These are phyloP conservation scores for Drosophila orosa DNA, from an alignment of 1,140 invertebrate species.

Conservation along the genomic window DNA sequence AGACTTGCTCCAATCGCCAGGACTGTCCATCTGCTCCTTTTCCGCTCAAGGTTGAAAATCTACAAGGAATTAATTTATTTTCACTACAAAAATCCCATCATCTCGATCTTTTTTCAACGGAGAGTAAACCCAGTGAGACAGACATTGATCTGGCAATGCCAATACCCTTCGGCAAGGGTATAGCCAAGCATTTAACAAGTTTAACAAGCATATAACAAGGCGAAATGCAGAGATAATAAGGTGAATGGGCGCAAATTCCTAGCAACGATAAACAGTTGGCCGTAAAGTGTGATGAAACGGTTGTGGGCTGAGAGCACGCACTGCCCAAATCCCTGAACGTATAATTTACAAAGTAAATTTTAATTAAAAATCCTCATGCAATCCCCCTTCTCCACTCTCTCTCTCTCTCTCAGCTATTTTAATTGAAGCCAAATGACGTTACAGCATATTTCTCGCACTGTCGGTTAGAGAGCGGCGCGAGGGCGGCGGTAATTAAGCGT, in stretches of 20 bases:
- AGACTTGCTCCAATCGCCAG: neutral
- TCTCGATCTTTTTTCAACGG: neutral
- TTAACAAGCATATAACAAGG: neutral
- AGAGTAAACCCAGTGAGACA: neutral
- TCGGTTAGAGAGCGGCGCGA: slow-evolving; percentile 6
- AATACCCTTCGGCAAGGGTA: slow-evolving; percentile 9
- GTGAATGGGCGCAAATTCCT: neutral
- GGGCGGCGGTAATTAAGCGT: slow-evolving; percentile 70
- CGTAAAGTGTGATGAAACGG: slow-evolving; percentile 12
- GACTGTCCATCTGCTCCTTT: neutral
- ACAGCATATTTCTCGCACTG: slow-evolving; percentile 55
- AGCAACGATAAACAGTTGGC: slow-evolving; percentile 23
- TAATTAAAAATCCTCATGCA: slow-evolving; percentile 80
- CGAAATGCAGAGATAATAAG: slow-evolving; percentile 6
- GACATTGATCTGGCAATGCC: neutral
- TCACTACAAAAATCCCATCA: neutral
- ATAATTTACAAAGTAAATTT: slow-evolving; percentile 81
- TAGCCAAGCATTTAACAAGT: neutral
- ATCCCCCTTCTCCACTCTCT: slow-evolving; percentile 35
- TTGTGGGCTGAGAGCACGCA: slow-evolving; percentile 49
- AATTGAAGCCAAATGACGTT: slow-evolving; percentile 79
- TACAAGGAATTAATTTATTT: neutral
- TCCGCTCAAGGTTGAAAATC: neutral
- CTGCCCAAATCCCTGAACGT: slow-evolving; percentile 64
- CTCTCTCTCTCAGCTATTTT: slow-evolving; percentile 60